Evolutionary conservation across 1,140 invertebrate genomes (phyloP).

Genomic region (Apis laboriosa): DNA sequence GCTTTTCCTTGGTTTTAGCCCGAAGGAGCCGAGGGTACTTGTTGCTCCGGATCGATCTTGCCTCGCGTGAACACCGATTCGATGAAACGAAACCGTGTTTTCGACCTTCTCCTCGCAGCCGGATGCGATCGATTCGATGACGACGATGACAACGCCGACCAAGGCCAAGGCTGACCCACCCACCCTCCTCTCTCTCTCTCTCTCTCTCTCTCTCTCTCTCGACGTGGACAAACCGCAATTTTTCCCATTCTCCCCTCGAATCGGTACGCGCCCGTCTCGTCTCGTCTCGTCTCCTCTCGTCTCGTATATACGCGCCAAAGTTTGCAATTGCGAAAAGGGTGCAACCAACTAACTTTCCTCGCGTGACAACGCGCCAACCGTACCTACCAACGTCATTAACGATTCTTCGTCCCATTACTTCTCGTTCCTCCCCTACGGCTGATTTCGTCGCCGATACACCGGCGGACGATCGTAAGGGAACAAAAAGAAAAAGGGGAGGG

Average conservation of each 20-base stretch:
- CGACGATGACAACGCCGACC: background rate
- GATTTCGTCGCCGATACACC: background rate
- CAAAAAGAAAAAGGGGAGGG: too few species aligned
- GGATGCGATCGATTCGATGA: conserved; percentile 1
- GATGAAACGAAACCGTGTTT: background rate
- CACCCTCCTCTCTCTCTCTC: background rate
- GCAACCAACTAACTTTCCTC: conserved; percentile 29
- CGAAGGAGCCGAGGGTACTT: conserved; percentile 41
- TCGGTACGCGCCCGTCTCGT: background rate
- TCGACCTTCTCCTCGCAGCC: background rate
- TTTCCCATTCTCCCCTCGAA: conserved; percentile 27
- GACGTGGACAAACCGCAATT: conserved; percentile 17
- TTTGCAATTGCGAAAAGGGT: conserved; percentile 26
- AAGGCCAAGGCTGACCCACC: conserved; percentile 24
- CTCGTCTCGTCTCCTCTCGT: background rate
- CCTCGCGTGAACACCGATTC: conserved; percentile 35
- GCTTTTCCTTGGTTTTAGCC: conserved; percentile 16
- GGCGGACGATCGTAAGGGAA: background rate
- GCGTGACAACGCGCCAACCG: conserved; percentile 25
- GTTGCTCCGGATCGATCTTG: conserved; percentile 51
- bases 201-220: background rate
- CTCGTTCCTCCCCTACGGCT: background rate
- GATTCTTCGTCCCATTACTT: background rate
- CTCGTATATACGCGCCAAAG: conserved; percentile 16
- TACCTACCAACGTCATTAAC: background rate